Evolutionary conservation across 2,888 invertebrate species (phyloP).

Genomic region (Liopterus haemorrhoidalis): DNA sequence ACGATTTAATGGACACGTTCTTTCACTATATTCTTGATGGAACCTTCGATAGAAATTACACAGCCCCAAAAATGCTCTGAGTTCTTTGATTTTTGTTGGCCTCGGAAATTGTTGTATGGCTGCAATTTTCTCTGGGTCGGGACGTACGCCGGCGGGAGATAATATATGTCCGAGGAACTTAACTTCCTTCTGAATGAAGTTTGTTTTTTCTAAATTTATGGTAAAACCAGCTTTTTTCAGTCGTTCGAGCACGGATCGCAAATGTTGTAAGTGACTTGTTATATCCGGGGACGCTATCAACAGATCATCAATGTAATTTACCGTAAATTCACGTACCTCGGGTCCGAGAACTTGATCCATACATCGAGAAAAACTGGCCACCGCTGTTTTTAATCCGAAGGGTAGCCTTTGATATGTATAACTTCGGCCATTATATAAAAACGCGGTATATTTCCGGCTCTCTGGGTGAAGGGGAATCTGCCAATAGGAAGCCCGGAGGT

Average conservation of each 20-base stretch:
- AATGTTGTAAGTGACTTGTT: conserved; percentile 29
- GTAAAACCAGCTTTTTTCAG: conserved; percentile 31
- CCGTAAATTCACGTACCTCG: conserved; percentile 30
- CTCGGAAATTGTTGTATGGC: conserved; percentile 31
- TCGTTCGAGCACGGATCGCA: conserved; percentile 27
- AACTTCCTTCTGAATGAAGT: conserved; percentile 24
- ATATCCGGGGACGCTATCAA: conserved; percentile 32
- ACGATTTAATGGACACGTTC: neutral
- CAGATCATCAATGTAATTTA: conserved; percentile 37
- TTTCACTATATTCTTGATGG: conserved; percentile 2
- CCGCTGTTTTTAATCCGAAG: conserved; percentile 35
- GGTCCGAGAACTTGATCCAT: conserved; percentile 32
- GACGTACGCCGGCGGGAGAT: conserved; percentile 16
- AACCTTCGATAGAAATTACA: conserved; percentile 15
- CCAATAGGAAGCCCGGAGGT: conserved; percentile 26
- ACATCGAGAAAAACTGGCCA: conserved; percentile 31
- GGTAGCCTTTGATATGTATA: conserved; percentile 36
- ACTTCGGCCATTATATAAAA: conserved; percentile 27
- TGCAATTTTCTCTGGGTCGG: conserved; percentile 28
- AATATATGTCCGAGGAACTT: conserved; percentile 18
- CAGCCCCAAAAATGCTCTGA: conserved; percentile 28
- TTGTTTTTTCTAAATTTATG: conserved; percentile 31
- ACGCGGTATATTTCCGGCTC: conserved; percentile 29
- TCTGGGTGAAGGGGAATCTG: conserved; percentile 31
- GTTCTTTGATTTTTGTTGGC: conserved; percentile 32